These are phyloP conservation scores for Melinaea menophilus DNA, from an alignment of 2,888 invertebrate species.

Conservation along the genomic window DNA sequence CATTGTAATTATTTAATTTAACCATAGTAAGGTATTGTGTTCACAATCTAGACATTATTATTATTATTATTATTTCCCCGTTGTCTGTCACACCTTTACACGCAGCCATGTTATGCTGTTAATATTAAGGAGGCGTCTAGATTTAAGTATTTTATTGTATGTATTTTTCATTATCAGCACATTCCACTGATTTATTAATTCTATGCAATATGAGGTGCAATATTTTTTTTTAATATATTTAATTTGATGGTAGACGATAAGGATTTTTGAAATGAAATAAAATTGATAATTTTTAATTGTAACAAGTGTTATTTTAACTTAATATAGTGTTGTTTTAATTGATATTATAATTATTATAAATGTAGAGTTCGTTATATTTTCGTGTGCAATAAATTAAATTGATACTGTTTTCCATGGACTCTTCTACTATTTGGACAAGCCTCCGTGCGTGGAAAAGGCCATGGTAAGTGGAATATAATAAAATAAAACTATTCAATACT, in stretches of 20 bases:
- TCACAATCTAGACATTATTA: conserved; percentile 1
- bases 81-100: not conserved
- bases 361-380: conserved; percentile 34
- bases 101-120: conserved; percentile 1
- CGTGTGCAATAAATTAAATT: conserved; percentile 63
- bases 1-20: conserved; percentile 59
- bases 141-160: conserved; percentile 14
- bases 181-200: conserved; percentile 23
- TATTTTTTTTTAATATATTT: conserved; percentile 9
- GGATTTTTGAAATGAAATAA: conserved; percentile 7
- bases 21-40: conserved; percentile 68
- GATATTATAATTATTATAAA: conserved; percentile 22
- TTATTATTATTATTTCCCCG: not conserved
- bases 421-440: conserved; percentile 67
- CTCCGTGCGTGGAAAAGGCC: conserved; percentile 68
- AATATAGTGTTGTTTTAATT: conserved; percentile 21
- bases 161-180: conserved; percentile 12
- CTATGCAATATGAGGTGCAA: conserved; percentile 22
- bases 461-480: conserved; percentile 68
- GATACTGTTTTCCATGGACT: conserved; percentile 74
- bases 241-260: not conserved
- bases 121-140: conserved; percentile 17
- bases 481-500: conserved; percentile 59
- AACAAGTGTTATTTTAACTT: conserved; percentile 16
- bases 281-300: conserved; percentile 10